These are phyloP conservation scores for Cinclus cinclus DNA, from an alignment of 2,113 vertebrate genomes.

Conservation along the genomic window DNA sequence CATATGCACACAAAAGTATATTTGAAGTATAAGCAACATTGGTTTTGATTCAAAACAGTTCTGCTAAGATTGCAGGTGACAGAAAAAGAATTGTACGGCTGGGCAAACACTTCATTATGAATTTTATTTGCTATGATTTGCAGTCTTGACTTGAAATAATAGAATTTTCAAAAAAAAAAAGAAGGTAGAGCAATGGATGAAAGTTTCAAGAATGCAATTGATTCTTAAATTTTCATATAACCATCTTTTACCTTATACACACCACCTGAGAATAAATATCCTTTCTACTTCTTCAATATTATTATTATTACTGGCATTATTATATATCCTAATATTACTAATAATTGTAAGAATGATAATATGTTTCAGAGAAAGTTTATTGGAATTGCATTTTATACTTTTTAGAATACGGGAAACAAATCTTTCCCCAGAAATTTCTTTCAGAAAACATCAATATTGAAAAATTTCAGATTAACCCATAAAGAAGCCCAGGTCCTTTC, in stretches of 20 bases:
- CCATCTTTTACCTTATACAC: background rate
- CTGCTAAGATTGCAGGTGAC: background rate
- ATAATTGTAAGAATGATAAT: background rate
- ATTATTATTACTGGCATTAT: background rate
- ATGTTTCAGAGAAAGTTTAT: background rate
- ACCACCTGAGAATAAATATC: background rate
- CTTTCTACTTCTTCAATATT: background rate
- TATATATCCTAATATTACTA: background rate
- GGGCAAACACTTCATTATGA: background rate
- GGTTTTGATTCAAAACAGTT: background rate
- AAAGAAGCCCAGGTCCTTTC: background rate
- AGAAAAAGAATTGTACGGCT: background rate
- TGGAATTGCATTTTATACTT: background rate
- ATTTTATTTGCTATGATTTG: background rate
- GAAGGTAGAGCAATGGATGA: background rate
- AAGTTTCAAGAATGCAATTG: background rate
- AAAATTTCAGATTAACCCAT: background rate
- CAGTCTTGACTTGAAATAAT: background rate
- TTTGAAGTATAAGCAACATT: background rate
- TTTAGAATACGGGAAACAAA: background rate
- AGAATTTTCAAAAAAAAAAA: background rate
- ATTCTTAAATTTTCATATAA: background rate
- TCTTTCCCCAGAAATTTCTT: background rate
- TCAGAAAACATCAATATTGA: background rate
- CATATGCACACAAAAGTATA: background rate